These are phyloP conservation scores for Microtus montanus DNA, from an alignment of 2,113 vertebrate species.

Conservation along the genomic window DNA sequence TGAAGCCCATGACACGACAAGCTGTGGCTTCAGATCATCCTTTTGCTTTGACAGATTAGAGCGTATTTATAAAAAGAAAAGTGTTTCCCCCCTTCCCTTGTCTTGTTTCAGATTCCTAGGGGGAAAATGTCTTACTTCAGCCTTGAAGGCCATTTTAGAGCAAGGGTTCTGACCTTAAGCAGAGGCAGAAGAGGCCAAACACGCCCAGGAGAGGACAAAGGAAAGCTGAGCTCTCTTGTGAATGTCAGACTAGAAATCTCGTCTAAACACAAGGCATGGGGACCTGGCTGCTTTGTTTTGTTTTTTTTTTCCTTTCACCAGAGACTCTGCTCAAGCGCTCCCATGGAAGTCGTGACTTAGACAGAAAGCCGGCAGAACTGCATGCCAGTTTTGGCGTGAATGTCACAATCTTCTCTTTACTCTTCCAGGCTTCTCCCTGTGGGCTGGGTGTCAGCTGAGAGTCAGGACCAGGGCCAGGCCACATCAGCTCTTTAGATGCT, in stretches of 20 bases:
- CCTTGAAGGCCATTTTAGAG: constrained; percentile 2
- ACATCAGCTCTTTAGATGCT: neutral
- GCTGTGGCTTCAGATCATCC: constrained; percentile 3
- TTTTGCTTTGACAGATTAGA: constrained; percentile 38
- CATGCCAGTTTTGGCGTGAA: neutral
- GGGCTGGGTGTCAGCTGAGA: neutral
- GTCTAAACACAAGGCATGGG: neutral
- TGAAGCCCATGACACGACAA: neutral
- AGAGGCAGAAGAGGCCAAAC: neutral
- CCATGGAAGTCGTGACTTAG: neutral
- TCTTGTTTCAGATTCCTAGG: constrained; percentile 30
- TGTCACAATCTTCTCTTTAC: neutral
- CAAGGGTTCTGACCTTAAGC: neutral
- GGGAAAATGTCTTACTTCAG: constrained; percentile 17
- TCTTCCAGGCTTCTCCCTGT: neutral
- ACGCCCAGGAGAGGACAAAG: neutral
- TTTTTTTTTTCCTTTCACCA: neutral
- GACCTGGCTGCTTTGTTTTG: neutral
- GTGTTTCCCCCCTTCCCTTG: neutral
- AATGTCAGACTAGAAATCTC: neutral
- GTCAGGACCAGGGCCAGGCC: neutral
- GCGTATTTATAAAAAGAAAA: constrained; percentile 54
- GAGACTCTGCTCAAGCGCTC: neutral
- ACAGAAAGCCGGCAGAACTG: neutral
- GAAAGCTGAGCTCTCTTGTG: neutral